Evolutionary conservation across 2,113 vertebrate genomes (phyloP).

Genomic region (Ameiurus melas): DNA sequence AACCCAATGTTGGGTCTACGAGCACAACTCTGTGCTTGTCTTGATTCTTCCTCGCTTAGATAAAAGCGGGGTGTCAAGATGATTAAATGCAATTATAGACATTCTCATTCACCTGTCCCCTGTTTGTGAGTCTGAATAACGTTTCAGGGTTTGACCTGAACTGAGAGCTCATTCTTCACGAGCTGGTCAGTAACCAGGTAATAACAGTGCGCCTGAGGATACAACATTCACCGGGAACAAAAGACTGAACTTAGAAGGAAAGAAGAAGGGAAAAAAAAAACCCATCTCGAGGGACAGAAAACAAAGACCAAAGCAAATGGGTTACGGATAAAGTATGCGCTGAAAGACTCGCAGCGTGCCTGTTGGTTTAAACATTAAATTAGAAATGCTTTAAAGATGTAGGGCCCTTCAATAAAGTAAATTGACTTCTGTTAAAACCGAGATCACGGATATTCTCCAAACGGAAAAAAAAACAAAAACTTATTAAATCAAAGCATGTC

Average conservation of each 20-base stretch:
- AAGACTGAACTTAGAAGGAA: slow-evolving; percentile 33
- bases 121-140: slow-evolving; percentile 29
- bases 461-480: not conserved
- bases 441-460: not conserved
- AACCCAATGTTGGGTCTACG: not conserved
- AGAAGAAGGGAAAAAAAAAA: not conserved
- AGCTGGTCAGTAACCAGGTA: slow-evolving; percentile 41
- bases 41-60: not conserved
- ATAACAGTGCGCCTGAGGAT: slow-evolving; percentile 43
- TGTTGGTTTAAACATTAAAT: slow-evolving; percentile 2
- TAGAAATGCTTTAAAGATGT: not conserved
- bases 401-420: not conserved
- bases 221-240: slow-evolving; percentile 37
- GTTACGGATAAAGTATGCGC: slow-evolving; percentile 20
- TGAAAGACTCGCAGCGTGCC: not conserved
- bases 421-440: not conserved
- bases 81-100: slow-evolving; percentile 5
- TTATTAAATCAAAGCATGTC: not conserved
- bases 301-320: slow-evolving; percentile 13
- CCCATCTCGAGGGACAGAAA: slow-evolving; percentile 33
- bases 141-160: slow-evolving; percentile 32
- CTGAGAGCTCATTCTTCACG: slow-evolving; percentile 26
- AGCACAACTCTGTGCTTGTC: too few species aligned
- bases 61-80: not conserved
- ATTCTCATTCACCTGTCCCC: not conserved